Base-by-base conservation (phyloP, 1,140 invertebrate genomes). In the Ostrea edulis region DNA sequence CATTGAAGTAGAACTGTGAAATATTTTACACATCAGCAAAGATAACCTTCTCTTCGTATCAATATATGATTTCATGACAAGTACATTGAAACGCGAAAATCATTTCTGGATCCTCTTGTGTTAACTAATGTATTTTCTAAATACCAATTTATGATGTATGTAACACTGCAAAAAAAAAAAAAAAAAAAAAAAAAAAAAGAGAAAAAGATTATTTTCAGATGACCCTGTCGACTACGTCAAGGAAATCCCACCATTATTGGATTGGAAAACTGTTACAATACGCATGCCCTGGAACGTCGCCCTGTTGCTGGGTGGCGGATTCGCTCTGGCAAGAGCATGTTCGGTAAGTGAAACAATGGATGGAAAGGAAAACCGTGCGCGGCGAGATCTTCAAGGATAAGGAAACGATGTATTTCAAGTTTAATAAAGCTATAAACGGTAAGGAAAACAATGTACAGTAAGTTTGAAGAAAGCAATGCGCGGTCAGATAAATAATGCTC, bases 271-370 rank as follows among this genome's bases (percentile, higher is more conserved):
- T n/a, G 53, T 83, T 11, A 17, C 44, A n/a, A 44, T 44, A 54
- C 93, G 93, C 58, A 89, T 95, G 7, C 93, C 95, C 0, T 96
- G 95, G 95, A 94, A 94, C 44, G 92, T 95, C 0, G 89, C 95
- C 0, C 58, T 96, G 8, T 90, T 96, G 8, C 87, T 95, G n/a
- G 96, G 97, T 62, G 97, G 97, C 85, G 98, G 98, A 0, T 98
- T 98, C 93, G 97, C 98, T 0, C 95, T 98, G 29, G 91, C 92
- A 29, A 92, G 97, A 82, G 98, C 97, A 81, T 97, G 97, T 88
- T 96, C 97, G 89, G 94, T 95, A 91, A 82, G 89, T 20, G 25
- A 25, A 22, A 62, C 58, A 62, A 62, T n/a, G n/a, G 14, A 20
- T 62, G n/a, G n/a, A 52, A 2, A 77, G 22, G 12, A n/a, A 44